Evolutionary conservation across 2,797 vertebrate species (phyloP).

Genomic region (Fratercula arctica): DNA sequence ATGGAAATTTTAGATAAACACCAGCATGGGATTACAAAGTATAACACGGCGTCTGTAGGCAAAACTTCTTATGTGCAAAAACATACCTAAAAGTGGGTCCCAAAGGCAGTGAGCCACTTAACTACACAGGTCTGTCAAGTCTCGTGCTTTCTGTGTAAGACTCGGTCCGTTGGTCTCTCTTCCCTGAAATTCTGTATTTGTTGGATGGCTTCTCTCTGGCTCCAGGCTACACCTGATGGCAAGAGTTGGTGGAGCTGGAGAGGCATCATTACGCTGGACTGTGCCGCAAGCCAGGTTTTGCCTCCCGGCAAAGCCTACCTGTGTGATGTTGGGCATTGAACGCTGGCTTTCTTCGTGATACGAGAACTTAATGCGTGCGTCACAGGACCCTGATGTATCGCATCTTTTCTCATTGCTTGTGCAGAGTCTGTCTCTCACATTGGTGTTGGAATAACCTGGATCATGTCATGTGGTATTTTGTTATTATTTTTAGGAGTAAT

Average conservation of each 20-base stretch:
- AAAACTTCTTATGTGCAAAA: neutral
- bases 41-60: accelerated
- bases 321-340: neutral
- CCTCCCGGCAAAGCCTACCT: neutral
- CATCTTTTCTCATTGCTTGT: neutral
- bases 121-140: neutral
- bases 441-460: neutral
- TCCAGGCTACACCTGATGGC: neutral
- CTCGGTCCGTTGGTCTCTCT: accelerated
- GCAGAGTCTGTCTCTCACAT: accelerated
- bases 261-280: neutral
- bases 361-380: neutral
- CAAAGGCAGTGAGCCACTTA: neutral
- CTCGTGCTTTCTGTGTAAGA: accelerated
- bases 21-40: neutral
- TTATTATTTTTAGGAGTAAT: neutral
- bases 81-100: neutral
- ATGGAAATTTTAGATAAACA: neutral
- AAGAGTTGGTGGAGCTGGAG: neutral
- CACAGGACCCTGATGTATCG: accelerated
- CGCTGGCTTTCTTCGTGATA: neutral
- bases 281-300: neutral
- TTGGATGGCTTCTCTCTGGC: neutral
- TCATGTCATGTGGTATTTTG: neutral
- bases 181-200: neutral